These are phyloP conservation scores for Sarcophaga bullata DNA, from an alignment of 1,140 invertebrate genomes.

Conservation along the genomic window DNA sequence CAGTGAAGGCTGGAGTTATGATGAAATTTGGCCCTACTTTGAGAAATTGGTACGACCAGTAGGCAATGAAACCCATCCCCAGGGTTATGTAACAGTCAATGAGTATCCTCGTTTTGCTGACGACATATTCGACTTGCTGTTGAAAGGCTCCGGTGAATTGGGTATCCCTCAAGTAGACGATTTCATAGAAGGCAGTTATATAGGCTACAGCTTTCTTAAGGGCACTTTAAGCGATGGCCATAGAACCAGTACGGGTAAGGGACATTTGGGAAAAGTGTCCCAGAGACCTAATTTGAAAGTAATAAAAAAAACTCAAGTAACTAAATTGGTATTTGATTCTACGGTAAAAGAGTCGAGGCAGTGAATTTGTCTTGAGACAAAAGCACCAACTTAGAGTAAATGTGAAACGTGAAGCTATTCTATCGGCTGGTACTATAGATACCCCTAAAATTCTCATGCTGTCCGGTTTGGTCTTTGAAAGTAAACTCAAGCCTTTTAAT, in stretches of 20 bases:
- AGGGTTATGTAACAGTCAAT: slow-evolving; percentile 35
- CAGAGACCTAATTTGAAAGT: slow-evolving; percentile 77
- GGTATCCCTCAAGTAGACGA: slow-evolving; percentile 70
- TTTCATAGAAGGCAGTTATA: slow-evolving; percentile 66
- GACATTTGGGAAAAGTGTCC: slow-evolving; percentile 55
- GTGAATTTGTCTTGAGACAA: slow-evolving; percentile 74
- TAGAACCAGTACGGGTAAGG: slow-evolving; percentile 69
- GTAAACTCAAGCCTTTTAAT: slow-evolving; percentile 66
- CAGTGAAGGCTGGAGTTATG: slow-evolving; percentile 72
- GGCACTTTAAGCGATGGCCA: slow-evolving; percentile 69
- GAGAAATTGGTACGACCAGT: slow-evolving; percentile 59
- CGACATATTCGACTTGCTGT: slow-evolving; percentile 38
- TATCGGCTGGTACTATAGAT: slow-evolving; percentile 69
- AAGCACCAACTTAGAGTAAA: slow-evolving; percentile 66
- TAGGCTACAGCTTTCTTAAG: slow-evolving; percentile 64
- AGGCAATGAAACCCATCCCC: slow-evolving; percentile 59
- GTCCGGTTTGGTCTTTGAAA: slow-evolving; percentile 69
- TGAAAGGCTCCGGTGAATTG: slow-evolving; percentile 31
- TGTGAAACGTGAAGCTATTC: slow-evolving; percentile 68
- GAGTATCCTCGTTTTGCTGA: slow-evolving; percentile 33
- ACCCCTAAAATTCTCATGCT: slow-evolving; percentile 69
- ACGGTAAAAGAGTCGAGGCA: slow-evolving; percentile 74
- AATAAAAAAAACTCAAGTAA: slow-evolving; percentile 77
- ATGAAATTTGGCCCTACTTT: slow-evolving; percentile 77
- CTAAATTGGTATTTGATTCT: slow-evolving; percentile 75